Percentiles rank a stretch among this genome's conserved stretches.
phyloP scores from a whole-genome alignment of 2,797 vertebrate genomes.

The Sebastiscus albofasciatus region DNA sequence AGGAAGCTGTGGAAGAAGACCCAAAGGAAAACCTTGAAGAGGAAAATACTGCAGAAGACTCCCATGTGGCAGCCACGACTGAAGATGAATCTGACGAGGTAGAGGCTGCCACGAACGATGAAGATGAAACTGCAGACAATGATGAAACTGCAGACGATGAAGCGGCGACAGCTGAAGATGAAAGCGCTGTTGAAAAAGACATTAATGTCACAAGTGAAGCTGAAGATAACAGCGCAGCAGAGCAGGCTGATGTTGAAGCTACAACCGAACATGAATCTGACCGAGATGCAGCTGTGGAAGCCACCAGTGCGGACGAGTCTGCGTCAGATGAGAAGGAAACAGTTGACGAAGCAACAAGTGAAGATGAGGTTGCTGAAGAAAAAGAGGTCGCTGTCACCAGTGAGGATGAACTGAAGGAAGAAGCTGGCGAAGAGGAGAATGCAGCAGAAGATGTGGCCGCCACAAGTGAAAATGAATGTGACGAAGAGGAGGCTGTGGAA shows the following conservation, averaged over 20 bases:
- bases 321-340: constrained; percentile 7
- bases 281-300: constrained; percentile 29
- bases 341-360: constrained; percentile 13
- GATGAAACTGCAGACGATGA: not conserved
- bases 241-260: constrained; percentile 20
- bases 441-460: not conserved
- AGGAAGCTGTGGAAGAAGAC: constrained; percentile 3
- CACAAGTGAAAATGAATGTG: not conserved
- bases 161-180: not conserved
- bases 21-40: constrained; percentile 31
- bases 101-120: not conserved
- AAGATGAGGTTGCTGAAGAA: constrained; percentile 7
- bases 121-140: not conserved
- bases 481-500: not conserved
- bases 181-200: constrained; percentile 13
- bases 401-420: constrained; percentile 16
- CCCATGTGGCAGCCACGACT: not conserved
- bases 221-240: constrained; percentile 24
- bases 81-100: constrained; percentile 30
- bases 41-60: constrained; percentile 2
- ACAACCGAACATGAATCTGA: constrained; percentile 46
- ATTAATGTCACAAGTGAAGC: constrained; percentile 6
- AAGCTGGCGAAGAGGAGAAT: not conserved
- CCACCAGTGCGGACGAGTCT: constrained; percentile 1
- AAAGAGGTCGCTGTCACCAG: not conserved